Evolutionary conservation across 1,140 invertebrate genomes (phyloP).

Genomic region (Drosophila subpulchrella): DNA sequence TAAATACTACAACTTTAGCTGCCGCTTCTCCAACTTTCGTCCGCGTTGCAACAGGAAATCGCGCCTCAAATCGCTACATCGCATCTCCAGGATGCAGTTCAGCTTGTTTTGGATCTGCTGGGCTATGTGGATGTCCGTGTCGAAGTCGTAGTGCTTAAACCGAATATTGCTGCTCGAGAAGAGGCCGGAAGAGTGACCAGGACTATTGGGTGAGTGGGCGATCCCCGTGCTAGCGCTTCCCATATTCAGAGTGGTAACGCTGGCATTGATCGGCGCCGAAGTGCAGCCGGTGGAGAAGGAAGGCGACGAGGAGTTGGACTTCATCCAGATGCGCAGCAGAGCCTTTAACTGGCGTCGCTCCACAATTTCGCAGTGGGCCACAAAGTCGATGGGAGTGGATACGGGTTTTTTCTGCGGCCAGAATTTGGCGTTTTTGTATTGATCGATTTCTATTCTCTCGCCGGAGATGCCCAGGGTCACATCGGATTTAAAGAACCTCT

Average conservation of each 20-base stretch:
- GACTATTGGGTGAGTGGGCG: conserved; percentile 69
- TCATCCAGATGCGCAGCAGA: conserved; percentile 84
- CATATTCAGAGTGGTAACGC: conserved; percentile 45
- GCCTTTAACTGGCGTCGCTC: conserved; percentile 87
- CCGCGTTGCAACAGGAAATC: conserved; percentile 89
- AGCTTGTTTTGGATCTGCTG: conserved; percentile 94
- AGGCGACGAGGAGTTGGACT: conserved; percentile 73
- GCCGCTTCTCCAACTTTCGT: conserved; percentile 86
- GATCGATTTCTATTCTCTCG: conserved; percentile 96
- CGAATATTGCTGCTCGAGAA: conserved; percentile 63
- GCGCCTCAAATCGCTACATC: conserved; percentile 90
- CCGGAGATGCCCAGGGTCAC: conserved; percentile 94
- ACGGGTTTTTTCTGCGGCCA: conserved; percentile 87
- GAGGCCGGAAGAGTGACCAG: conserved; percentile 63
- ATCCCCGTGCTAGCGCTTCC: conserved; percentile 34
- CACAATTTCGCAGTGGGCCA: conserved; percentile 94
- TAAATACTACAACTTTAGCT: conserved; percentile 82
- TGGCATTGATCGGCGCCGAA: conserved; percentile 50
- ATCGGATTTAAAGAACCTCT: conserved; percentile 91
- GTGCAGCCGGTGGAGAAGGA: conserved; percentile 53
- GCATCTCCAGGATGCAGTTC: conserved; percentile 93
- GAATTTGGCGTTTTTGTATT: conserved; percentile 89
- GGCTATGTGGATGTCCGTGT: conserved; percentile 90
- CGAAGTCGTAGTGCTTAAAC: conserved; percentile 95
- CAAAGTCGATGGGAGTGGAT: conserved; percentile 91